Evolutionary conservation across 2,888 invertebrate genomes (phyloP), one percentile per base, ranked within the genome.

Genomic region (Nymphalis polychloros): DNA sequence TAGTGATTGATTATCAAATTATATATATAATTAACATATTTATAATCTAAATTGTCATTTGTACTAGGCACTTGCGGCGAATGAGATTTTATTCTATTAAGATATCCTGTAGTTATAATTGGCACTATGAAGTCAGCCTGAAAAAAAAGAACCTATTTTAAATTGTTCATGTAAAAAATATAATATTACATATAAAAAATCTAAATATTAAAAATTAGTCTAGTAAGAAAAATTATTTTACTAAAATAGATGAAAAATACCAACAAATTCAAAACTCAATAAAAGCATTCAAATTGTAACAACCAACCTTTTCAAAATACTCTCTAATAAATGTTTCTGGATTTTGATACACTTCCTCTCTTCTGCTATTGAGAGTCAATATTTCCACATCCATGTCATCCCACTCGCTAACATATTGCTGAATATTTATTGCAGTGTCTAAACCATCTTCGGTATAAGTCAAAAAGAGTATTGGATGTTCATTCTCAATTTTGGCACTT

Each of bases 91-190:
- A 94, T 92, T 79, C 84, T 87, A 67, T 89, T 84, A 46, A 94
- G 77, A 71, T 94, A 94, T 19, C 88, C 93, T 65, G 86, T 80
- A 53, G 94, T 93, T 73, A 94, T 83, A 64, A 94, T 93, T 8
- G 94, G 94, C 69, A 94, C 88, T 72, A 94, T 84, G 75, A 90
- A 93, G 75, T 93, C 87, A 66, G 94, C 94, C 94, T 94, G 86
- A 69, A 86, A 85, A 69, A 69, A 71, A 76, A 69, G 63, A 53
- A 41, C 10, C 35, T 60, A 52, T 46, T 53, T 59, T n/a, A 59
- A n/a, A 17, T 49, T 49, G 2, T 49, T 19, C 8, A 16, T 31
- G 6, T 23, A 27, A 16, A 16, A 19, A 49, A 49, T n/a, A n/a
- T n/a, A 17, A 17, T n/a, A 19, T 17, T 19, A 41, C 13, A 13